Base-by-base conservation (phyloP, 2,113 vertebrate species). In the Oryzias melastigma region DNA sequence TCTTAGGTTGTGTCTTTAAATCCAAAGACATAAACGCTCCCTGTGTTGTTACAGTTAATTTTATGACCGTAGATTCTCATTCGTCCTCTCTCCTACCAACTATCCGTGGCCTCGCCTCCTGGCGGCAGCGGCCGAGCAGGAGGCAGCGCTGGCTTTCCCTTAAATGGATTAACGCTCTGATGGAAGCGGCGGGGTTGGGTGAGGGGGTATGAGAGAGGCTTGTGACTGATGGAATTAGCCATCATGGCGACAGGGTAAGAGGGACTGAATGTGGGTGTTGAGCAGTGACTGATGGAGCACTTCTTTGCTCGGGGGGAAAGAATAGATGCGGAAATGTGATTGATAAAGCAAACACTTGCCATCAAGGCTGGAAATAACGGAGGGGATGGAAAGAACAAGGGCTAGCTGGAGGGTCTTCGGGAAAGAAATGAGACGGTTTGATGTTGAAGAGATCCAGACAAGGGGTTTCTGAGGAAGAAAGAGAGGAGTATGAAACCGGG, bases 161-260 rank as follows among this genome's bases (percentile, higher is more conserved):
- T 83, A 87, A 87, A 87, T 71, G 81, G 82, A 89, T 90, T 87
- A 86, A 65, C 53, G 52, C 61, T 65, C 52, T 51, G 73, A 80
- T 84, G 81, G 84, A 87, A 88, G 77, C 68, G 76, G 70, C 69
- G 6, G 54, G 43, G 63, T 59, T 53, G 22, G 66, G 55, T 49
- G 65, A 52, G 71, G 73, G 71, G 59, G 65, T 69, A 71, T 74
- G 80, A 74, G 75, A 78, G 81, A 78, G 81, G 62, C 57, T 68
- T 82, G 81, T 84, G 85, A 87, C 76, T 90, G 87, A 87, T 85
- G 82, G 82, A 83, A 89, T 88, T 86, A 87, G 78, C 77, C 78
- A 80, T 84, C 73, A 58, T 77, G 67, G 59, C 47, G 63, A 83
- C 58, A 49, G 75, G 81, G 75, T 75, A 64, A 77, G 77, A 73